Conservation (phyloP, 2,888 invertebrate species). For the Coecobrya sp. region DNA sequence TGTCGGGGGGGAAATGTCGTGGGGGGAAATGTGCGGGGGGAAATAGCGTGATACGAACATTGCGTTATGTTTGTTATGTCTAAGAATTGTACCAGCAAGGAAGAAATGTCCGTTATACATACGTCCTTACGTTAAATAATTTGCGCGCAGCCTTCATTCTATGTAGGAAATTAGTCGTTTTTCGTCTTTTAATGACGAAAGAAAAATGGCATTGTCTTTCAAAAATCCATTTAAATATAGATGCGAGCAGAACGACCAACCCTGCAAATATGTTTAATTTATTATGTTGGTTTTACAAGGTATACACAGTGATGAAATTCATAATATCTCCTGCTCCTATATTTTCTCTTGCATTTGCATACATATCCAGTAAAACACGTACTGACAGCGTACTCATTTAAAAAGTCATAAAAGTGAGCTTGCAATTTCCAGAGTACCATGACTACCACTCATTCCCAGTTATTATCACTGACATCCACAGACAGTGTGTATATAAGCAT, state of each 20-base stretch:
- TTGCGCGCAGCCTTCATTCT: too few species aligned
- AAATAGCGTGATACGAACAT: too few species aligned
- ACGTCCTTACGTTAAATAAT: too few species aligned
- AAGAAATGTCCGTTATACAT: too few species aligned
- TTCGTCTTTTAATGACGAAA: too few species aligned
- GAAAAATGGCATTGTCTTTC: too few species aligned
- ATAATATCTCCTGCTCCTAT: neutral
- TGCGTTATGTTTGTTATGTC: too few species aligned
- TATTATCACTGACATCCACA: slow-evolving; percentile 7
- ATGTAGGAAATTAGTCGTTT: too few species aligned
- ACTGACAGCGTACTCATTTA: neutral
- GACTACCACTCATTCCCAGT: slow-evolving; percentile 5
- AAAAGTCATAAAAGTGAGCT: neutral
- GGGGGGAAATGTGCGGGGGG: too few species aligned
- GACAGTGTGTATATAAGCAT: neutral
- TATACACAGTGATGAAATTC: neutral
- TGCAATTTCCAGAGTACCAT: neutral
- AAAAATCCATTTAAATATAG: too few species aligned
- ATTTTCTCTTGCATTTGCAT: neutral
- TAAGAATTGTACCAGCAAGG: too few species aligned
- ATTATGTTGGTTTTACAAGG: neutral
- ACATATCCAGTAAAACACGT: neutral
- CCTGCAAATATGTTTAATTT: neutral
- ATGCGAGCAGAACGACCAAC: neutral
- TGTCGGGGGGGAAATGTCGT: too few species aligned